Base-by-base conservation (phyloP, 1,140 invertebrate species). In the Chymomyza costata region DNA sequence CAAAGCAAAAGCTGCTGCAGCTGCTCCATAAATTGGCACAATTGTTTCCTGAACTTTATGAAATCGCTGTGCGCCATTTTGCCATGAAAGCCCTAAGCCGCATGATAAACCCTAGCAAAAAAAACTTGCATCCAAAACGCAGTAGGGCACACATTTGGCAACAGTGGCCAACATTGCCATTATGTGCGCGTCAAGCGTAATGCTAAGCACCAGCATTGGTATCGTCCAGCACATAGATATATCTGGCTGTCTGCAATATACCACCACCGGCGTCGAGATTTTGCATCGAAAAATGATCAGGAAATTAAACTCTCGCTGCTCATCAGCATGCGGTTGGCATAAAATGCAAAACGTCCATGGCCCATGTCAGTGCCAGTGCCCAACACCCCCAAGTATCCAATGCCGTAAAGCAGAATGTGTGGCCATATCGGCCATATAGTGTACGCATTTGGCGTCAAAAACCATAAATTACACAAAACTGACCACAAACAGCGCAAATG, bases 381-480 rank as follows among this genome's bases (percentile, higher is more conserved):
- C 39, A 10, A 7, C 35, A 15, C 40, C 46, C 37, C 2, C 10
- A 16, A 13, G 15, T 5, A n/a, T n/a, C 35, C 8, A 15, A 34
- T 13, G 32, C 13, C n/a, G n/a, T n/a, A n/a, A n/a, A n/a, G n/a
- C n/a, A n/a, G n/a, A n/a, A n/a, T n/a, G n/a, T n/a, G n/a, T n/a
- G n/a, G n/a, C 32, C 32, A 3, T 34, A 3, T 13, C n/a, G 32
- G 32, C 32, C 32, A 34, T 34, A 34, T n/a, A 3, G 21, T 34
- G 45, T 28, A 45, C 38, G 15, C 16, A 38, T n/a, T 34, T 59
- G 61, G 49, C 52, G 63, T 39, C 40, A 30, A 76, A 57, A 60
- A 41, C 64, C 71, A 76, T 78, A 76, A 76, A 78, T 78, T 71
- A 66, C 65, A 70, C 62, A 63, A 76, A 70, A 66, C 53, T 54